Percentiles rank a stretch among this genome's conserved stretches.
Evolutionary conservation across 2,113 vertebrate genomes (phyloP).

Genomic region (Lagopus leucura): DNA sequence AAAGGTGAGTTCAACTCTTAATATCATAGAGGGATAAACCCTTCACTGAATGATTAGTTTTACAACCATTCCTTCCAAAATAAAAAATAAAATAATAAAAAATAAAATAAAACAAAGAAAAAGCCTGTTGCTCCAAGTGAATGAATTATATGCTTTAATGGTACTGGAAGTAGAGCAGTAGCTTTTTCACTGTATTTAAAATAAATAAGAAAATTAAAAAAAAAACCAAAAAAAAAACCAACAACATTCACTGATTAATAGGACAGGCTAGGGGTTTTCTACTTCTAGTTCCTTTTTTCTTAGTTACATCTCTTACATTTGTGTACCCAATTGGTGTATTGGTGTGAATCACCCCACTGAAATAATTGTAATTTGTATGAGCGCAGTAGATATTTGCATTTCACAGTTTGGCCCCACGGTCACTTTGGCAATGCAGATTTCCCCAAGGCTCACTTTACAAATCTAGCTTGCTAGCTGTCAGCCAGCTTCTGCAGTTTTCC

Average conservation of each 20-base stretch:
- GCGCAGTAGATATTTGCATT: neutral
- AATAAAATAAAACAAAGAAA: neutral
- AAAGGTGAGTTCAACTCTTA: conserved; percentile 36
- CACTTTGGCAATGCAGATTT: neutral
- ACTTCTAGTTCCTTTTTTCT: neutral
- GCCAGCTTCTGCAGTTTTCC: neutral
- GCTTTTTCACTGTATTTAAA: neutral
- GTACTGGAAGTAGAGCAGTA: neutral
- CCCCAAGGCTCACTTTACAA: neutral
- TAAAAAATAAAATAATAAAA: neutral
- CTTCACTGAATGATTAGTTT: conserved; percentile 24
- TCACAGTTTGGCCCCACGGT: neutral
- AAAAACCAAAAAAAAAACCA: neutral
- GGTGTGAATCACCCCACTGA: neutral
- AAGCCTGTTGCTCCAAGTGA: neutral
- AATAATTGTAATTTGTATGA: neutral
- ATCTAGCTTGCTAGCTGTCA: neutral
- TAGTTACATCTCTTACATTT: neutral
- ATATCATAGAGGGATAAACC: conserved; percentile 21
- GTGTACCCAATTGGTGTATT: neutral
- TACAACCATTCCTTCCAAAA: neutral
- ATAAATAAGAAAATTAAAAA: conserved; percentile 21
- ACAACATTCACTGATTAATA: neutral
- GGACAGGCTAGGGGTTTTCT: neutral
- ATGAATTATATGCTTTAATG: neutral